Base-by-base conservation (phyloP, 35 echinoderm and acorn worm genomes). In the Apostichopus parvimensis region DNA sequence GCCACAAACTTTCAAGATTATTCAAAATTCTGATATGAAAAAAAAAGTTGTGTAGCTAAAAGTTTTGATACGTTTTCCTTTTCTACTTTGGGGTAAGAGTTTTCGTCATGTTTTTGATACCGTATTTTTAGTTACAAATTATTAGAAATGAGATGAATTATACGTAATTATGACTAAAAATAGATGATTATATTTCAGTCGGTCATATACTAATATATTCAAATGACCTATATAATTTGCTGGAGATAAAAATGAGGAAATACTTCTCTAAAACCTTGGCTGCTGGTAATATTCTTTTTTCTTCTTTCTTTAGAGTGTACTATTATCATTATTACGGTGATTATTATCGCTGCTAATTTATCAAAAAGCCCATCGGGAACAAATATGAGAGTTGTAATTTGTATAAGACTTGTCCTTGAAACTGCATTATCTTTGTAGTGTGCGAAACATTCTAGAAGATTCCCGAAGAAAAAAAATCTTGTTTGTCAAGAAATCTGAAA, bases 291-390 rank as follows among this genome's bases (percentile, higher is more conserved):
- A 45, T 45, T 45, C 0, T 68, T 68, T 11, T 68, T 11, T 45
- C 26, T 28, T 28, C 64, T 68, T 68, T 18, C 9, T 68, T 18
- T 68, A 18, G 18, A 68, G 64, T 9, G 64, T 68, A 68, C 17
- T 14, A 68, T 18, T 9, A 9, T 68, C 64, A 18, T 68, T 68
- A 18, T 79, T 18, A 79, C 21, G 77, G 21, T 79, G 77, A 22
- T 79, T 22, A 79, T 79, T 79, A 79, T 79, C 13, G 77, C 77
- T 79, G 77, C n/a, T 79, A 79, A 79, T 79, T 79, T 79, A 22
- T 22, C 14, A 79, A 79, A 18, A 79, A 18, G 21, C 77, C 14
- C 77, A 18, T 18, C n/a, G 77, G 21, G 77, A 22, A 79, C 13
- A 79, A 79, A 79, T 79, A 18, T 79, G 77, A 18, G 77, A 79